Evolutionary conservation across 1,140 invertebrate species (phyloP).

Genomic region (Drosophila serrata): DNA sequence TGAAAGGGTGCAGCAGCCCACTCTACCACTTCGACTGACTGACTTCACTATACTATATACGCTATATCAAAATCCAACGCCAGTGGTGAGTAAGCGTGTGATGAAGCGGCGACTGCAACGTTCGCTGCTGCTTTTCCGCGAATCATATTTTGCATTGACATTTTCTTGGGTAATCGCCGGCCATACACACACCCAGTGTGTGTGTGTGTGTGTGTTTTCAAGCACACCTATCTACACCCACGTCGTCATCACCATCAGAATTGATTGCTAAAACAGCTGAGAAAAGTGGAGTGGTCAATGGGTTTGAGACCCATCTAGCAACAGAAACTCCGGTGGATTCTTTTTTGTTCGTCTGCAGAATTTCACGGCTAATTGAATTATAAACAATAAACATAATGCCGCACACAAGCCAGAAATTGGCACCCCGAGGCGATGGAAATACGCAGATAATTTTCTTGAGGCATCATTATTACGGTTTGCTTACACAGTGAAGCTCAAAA

Average conservation of each 20-base stretch:
- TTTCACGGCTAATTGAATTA: conserved; percentile 80
- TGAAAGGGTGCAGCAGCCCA: conserved; percentile 30
- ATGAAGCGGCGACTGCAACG: conserved; percentile 28
- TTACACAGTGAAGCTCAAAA: conserved; percentile 12
- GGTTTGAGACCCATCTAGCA: conserved; percentile 18
- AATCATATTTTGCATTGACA: conserved; percentile 70
- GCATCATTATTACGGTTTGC: conserved; percentile 30
- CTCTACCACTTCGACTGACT: conserved; percentile 15
- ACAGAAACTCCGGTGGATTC: conserved; percentile 3
- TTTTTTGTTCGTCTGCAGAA: conserved; percentile 41
- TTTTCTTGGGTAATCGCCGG: conserved; percentile 69
- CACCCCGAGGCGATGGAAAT: conserved; percentile 52
- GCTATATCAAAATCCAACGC: conserved; percentile 12
- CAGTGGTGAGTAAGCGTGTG: conserved; percentile 47
- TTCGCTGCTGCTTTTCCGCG: conserved; percentile 61
- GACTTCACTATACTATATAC: not conserved
- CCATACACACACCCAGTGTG: conserved; percentile 9
- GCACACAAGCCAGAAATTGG: conserved; percentile 60
- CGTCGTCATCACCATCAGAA: conserved; percentile 14
- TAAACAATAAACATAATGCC: conserved; percentile 76
- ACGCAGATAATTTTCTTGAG: conserved; percentile 61
- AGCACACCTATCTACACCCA: conserved; percentile 61
- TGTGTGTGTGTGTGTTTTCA: not conserved
- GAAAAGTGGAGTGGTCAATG: conserved; percentile 9
- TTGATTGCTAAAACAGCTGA: conserved; percentile 58